A percentile compares a stretch with the other conserved stretches of the same genome.
These are phyloP conservation scores for Ctenosaura bakeri DNA, from an alignment of 2,797 vertebrate genomes.

Conservation along the genomic window DNA sequence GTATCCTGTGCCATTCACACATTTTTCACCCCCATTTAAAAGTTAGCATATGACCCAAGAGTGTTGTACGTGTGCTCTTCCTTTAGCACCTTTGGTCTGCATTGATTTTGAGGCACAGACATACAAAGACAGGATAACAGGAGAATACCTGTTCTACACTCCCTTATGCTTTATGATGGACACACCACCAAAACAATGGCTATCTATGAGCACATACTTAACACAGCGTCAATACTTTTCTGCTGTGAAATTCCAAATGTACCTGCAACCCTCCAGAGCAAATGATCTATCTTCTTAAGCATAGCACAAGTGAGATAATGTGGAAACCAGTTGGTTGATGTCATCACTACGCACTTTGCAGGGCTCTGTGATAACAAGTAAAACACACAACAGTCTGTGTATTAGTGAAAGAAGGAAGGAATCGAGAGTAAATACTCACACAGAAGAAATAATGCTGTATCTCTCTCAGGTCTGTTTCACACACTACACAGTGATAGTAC, in stretches of 20 bases:
- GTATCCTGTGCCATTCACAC: no score
- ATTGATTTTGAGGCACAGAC: neutral
- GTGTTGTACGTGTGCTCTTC: no score
- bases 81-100: no score
- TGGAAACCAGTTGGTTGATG: fast-evolving
- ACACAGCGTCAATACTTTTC: fast-evolving
- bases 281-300: fast-evolving
- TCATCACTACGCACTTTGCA: constrained; percentile 36
- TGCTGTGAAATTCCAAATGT: neutral
- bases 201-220: neutral
- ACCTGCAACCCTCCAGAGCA: fast-evolving
- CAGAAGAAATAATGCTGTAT: no score
- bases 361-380: constrained; percentile 27
- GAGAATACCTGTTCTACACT: neutral
- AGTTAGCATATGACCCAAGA: no score
- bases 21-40: no score
- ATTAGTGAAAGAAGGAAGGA: constrained; percentile 29
- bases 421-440: constrained; percentile 48
- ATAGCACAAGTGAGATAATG: constrained; percentile 15
- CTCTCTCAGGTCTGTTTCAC: no score
- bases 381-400: constrained; percentile 31
- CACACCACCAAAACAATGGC: neutral
- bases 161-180: neutral
- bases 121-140: neutral
- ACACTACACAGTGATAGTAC: no score